phyloP scores from a whole-genome alignment of 1,140 invertebrate species.

The Bacillus rossius region DNA sequence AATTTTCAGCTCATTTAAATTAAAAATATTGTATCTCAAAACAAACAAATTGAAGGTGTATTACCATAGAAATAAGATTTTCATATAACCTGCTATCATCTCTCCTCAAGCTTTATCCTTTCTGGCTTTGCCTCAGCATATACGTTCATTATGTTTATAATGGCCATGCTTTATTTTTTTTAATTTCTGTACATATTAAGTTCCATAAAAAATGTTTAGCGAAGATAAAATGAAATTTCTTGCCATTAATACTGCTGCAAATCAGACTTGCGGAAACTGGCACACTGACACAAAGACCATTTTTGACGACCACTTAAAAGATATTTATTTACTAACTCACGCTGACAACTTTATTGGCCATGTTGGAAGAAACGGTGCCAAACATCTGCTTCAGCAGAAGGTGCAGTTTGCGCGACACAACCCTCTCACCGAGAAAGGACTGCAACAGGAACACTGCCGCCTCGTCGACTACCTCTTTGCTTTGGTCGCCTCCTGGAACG shows the following conservation, averaged over 20 bases:
- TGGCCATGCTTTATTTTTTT: neutral
- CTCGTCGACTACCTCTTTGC: conserved; percentile 53
- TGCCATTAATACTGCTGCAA: neutral
- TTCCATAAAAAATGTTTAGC: neutral
- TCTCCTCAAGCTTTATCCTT: too few species aligned
- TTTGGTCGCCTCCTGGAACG: conserved; percentile 41
- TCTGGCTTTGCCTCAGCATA: too few species aligned
- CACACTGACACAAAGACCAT: too few species aligned
- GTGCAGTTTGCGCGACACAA: conserved; percentile 49
- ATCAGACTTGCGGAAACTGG: neutral
- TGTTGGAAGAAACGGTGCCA: conserved; percentile 43
- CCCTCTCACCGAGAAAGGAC: conserved; percentile 53
- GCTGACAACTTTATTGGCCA: conserved; percentile 48
- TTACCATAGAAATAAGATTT: too few species aligned
- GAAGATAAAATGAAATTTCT: neutral
- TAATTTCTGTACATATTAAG: neutral
- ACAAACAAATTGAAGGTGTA: too few species aligned
- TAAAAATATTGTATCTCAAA: too few species aligned
- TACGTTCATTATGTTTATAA: too few species aligned
- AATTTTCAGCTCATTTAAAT: too few species aligned
- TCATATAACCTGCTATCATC: too few species aligned
- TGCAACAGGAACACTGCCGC: conserved; percentile 52
- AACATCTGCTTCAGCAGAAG: conserved; percentile 49
- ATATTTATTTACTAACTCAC: conserved; percentile 40
- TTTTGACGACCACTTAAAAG: too few species aligned